Evolutionary conservation across 2,797 vertebrate species (phyloP).

Genomic region (Scomberomorus guttatus): DNA sequence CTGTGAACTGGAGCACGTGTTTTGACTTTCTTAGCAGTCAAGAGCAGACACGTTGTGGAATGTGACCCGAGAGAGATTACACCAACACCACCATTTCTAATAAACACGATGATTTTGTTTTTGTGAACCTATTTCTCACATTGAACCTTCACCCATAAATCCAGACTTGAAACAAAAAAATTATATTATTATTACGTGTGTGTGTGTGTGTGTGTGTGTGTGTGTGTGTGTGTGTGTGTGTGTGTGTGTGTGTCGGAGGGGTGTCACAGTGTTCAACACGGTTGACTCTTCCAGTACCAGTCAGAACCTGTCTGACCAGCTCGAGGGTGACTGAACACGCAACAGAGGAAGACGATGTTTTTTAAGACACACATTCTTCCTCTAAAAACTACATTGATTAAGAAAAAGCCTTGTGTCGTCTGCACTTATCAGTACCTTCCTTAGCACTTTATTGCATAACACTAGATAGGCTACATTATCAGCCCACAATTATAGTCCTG

Average conservation of each 20-base stretch:
- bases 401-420: slow-evolving; percentile 25
- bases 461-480: slow-evolving; percentile 52
- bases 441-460: slow-evolving; percentile 51
- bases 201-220: neutral
- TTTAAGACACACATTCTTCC: slow-evolving; percentile 23
- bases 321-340: slow-evolving; percentile 28
- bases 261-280: slow-evolving; percentile 14
- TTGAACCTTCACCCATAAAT: slow-evolving; percentile 16
- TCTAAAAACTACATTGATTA: slow-evolving; percentile 16
- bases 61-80: slow-evolving; percentile 61
- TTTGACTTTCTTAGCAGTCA: slow-evolving; percentile 64
- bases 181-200: neutral
- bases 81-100: slow-evolving; percentile 36
- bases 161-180: slow-evolving; percentile 8
- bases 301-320: slow-evolving; percentile 75
- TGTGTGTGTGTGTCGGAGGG: neutral
- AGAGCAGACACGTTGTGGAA: slow-evolving; percentile 83
- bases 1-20: slow-evolving; percentile 29
- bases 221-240: neutral
- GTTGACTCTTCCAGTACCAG: slow-evolving; percentile 42
- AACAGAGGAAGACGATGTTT: slow-evolving; percentile 19
- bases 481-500: slow-evolving; percentile 17
- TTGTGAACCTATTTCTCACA: slow-evolving; percentile 31
- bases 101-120: slow-evolving; percentile 31
- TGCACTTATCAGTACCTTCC: slow-evolving; percentile 43